Evolutionary conservation across 2,797 vertebrate species (phyloP).

Genomic region (Mormyrops boulengeri): DNA sequence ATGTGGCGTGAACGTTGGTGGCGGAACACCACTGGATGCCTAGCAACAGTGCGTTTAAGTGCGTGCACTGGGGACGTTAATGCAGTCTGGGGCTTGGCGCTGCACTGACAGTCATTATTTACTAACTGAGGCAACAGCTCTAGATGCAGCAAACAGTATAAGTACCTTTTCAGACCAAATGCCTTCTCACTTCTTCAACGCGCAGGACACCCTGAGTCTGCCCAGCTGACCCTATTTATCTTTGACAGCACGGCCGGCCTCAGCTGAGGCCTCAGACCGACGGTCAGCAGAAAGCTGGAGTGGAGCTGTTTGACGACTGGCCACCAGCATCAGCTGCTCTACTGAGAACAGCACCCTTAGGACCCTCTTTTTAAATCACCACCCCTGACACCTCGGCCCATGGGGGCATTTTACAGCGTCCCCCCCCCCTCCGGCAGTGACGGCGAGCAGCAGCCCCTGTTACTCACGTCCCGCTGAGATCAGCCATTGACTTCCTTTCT

Average conservation of each 20-base stretch:
- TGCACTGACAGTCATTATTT: neutral
- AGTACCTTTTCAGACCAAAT: neutral
- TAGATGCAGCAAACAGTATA: neutral
- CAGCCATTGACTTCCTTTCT: conserved; percentile 30
- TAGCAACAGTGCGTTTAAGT: neutral
- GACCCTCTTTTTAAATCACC: neutral
- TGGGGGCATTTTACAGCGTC: conserved; percentile 27
- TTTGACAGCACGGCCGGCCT: neutral
- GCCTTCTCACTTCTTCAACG: no score
- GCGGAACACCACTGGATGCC: neutral
- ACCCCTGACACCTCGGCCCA: neutral
- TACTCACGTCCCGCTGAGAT: conserved; percentile 33
- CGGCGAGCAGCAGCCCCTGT: conserved; percentile 34
- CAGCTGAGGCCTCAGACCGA: neutral
- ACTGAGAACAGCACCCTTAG: neutral
- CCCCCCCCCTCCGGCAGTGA: conserved; percentile 11
- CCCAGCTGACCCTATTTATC: neutral
- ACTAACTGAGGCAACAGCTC: neutral
- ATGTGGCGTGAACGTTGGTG: neutral
- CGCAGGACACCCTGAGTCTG: neutral
- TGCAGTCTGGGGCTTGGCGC: neutral
- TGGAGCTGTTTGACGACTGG: neutral
- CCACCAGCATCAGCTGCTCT: neutral
- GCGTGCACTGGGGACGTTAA: neutral
- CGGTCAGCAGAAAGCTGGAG: neutral